Evolutionary conservation across 2,113 vertebrate genomes (phyloP).

Genomic region (Triplophysa tibetana): DNA sequence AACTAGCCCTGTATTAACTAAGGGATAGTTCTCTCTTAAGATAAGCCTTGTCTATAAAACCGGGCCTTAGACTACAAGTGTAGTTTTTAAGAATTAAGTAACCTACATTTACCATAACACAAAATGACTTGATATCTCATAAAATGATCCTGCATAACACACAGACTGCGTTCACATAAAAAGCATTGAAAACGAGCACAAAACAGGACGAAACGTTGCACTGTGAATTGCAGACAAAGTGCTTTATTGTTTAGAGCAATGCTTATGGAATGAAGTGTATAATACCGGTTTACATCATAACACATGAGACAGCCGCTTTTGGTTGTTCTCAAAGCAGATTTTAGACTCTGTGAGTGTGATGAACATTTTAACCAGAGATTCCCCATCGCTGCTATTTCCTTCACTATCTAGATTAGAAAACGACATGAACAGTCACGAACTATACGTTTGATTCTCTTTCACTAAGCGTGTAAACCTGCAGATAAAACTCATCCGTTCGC

Average conservation of each 20-base stretch:
- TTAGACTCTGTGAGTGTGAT: constrained; percentile 30
- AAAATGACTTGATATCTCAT: too few relatives aligned
- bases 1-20: too few relatives aligned
- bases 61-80: too few relatives aligned
- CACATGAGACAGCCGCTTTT: constrained; percentile 63
- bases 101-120: too few relatives aligned
- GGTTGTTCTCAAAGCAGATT: constrained; percentile 46
- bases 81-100: too few relatives aligned
- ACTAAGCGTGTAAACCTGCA: constrained; percentile 25
- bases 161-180: too few relatives aligned
- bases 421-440: constrained; percentile 13
- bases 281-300: constrained; percentile 64
- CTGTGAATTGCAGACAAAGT: constrained; percentile 69
- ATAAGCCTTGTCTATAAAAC: too few relatives aligned
- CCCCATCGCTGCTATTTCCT: constrained; percentile 37
- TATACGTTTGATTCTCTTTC: not conserved
- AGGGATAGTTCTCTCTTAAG: too few relatives aligned
- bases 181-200: not conserved
- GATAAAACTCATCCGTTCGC: constrained; percentile 25
- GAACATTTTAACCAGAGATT: constrained; percentile 39
- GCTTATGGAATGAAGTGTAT: constrained; percentile 75
- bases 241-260: constrained; percentile 79
- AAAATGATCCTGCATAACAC: too few relatives aligned
- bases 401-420: constrained; percentile 15
- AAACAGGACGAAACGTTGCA: constrained; percentile 9